Evolutionary conservation across 2,113 vertebrate genomes (phyloP).

Genomic region (Montifringilla adamsi): DNA sequence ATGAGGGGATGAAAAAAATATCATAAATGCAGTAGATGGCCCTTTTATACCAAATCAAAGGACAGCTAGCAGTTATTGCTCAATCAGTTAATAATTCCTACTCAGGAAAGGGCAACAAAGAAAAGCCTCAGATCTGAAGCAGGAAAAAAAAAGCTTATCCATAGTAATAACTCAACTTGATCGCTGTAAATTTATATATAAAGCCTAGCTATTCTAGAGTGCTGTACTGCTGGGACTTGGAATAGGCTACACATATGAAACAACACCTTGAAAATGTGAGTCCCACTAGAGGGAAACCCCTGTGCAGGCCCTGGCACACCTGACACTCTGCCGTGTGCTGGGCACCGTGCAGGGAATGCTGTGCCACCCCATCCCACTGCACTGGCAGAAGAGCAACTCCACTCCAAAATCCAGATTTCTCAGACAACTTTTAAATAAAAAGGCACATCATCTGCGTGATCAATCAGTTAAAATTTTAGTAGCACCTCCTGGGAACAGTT

Average conservation of each 20-base stretch:
- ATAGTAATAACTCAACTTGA: neutral
- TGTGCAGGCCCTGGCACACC: neutral
- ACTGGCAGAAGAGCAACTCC: neutral
- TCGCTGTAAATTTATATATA: neutral
- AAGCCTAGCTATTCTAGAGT: neutral
- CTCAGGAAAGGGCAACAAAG: neutral
- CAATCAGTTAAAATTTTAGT: neutral
- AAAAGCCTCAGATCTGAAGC: neutral
- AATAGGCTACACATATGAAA: neutral
- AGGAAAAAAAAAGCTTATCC: neutral
- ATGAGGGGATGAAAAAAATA: neutral
- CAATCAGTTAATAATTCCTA: neutral
- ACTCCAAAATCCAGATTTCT: neutral
- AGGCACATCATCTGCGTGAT: neutral
- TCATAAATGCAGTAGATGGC: neutral
- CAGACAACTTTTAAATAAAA: neutral
- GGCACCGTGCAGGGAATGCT: too few relatives aligned
- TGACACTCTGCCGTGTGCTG: neutral
- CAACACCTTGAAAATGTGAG: accelerated
- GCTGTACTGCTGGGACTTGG: neutral
- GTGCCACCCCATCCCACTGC: accelerated
- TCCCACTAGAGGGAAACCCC: neutral
- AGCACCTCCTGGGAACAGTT: neutral
- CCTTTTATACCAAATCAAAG: neutral
- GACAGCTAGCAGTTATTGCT: neutral